Evolutionary conservation across 2,113 vertebrate genomes (phyloP).

Genomic region (Scytalopus superciliaris): DNA sequence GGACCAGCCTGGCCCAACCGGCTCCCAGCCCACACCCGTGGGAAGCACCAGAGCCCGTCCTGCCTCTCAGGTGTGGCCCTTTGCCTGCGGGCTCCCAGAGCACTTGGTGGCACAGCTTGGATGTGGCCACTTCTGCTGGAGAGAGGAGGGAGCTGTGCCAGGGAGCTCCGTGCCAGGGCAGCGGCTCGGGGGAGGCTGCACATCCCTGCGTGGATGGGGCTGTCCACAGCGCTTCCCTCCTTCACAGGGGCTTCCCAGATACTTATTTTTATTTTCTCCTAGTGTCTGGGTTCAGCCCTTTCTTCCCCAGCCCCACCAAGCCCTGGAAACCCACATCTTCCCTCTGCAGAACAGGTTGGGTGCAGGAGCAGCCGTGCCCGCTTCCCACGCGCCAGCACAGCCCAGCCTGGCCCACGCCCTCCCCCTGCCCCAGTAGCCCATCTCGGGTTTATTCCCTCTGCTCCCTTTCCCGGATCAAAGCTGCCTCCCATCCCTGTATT

Average conservation of each 20-base stretch:
- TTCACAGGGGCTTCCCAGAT: neutral
- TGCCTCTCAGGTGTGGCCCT: conserved; percentile 57
- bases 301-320: neutral
- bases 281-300: neutral
- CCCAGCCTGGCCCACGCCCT: neutral
- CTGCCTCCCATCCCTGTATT: conserved; percentile 20
- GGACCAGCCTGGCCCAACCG: conserved; percentile 16
- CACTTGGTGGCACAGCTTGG: conserved; percentile 1
- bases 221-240: neutral
- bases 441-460: neutral
- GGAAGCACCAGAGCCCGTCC: conserved; percentile 16
- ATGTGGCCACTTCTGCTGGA: neutral
- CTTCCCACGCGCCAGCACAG: neutral
- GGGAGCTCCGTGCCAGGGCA: neutral
- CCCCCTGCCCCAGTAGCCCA: neutral
- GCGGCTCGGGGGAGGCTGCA: neutral
- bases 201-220: rapidly evolving
- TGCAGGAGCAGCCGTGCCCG: neutral
- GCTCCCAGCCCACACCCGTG: conserved; percentile 55
- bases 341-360: conserved; percentile 15
- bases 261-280: neutral
- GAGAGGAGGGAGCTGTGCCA: neutral
- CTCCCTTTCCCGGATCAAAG: neutral
- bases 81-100: neutral
- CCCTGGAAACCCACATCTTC: neutral